Base-by-base conservation (phyloP, 2,797 vertebrate species). In the Notolabrus celidotus region DNA sequence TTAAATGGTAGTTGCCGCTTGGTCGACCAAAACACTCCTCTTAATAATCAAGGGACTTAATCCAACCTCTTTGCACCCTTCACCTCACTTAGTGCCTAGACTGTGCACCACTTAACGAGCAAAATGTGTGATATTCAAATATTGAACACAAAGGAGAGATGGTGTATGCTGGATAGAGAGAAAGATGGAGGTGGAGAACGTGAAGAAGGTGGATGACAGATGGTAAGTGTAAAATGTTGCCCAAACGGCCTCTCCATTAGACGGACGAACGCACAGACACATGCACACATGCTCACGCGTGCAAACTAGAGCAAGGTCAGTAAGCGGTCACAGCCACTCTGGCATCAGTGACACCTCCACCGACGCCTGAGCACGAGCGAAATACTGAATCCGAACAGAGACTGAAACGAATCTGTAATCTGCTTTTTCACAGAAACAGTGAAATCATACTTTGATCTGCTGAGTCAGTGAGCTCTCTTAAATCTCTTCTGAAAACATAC, bases 191-290 rank as follows among this genome's bases (percentile, higher is more conserved):
- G 57, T 60, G 42, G 25, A 55, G 69, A 42, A 39, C 20, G 29
- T 39, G 31, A 62, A 45, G 33, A 42, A 34, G 50, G 22, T 51
- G 51, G 9, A 43, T 42, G 27, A 65, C 71, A 82, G 77, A 82
- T 80, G 80, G 74, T 41, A 39, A 71, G 79, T 51, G 46, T 52
- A n/a, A 66, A 41, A 34, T 53, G 41, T 16, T 31, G 31, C 50
- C 51, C 51, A 58, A 72, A 71, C 60, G n/a, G 38, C 46, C 59
- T 78, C 60, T 53, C 38, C 3, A 17, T 45, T 65, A 45, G 43
- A 64, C 45, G 53, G 31, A 63, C 77, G 56, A 7, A 60, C 33
- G 31, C 46, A 70, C 60, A 52, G 43, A 59, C 52, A 33, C 19
- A 47, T 50, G 36, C 57, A 53, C 20, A 46, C 55, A 29, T 53